Evolutionary conservation across 2,113 vertebrate genomes (phyloP).

Genomic region (Microcebus lehilahytsara): DNA sequence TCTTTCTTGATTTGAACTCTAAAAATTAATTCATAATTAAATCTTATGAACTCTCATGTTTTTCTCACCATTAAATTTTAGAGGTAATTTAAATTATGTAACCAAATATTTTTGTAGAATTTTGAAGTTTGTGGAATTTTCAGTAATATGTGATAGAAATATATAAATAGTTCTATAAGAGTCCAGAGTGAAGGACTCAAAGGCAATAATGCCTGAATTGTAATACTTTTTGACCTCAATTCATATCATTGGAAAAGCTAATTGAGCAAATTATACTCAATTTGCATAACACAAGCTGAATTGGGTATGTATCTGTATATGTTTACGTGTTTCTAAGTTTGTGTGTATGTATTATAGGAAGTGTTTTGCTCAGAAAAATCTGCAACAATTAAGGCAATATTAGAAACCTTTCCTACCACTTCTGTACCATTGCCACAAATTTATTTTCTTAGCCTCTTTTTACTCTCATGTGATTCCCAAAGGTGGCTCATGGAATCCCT

Average conservation of each 20-base stretch:
- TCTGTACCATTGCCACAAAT: not conserved
- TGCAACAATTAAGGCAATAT: not conserved
- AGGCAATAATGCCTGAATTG: not conserved
- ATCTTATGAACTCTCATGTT: not conserved
- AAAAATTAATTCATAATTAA: constrained; percentile 13
- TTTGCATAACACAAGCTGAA: not conserved
- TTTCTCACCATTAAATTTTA: constrained; percentile 48
- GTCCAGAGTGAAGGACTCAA: not conserved
- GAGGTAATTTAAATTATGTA: constrained; percentile 2
- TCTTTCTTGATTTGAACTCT: constrained; percentile 49
- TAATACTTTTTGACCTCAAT: not conserved
- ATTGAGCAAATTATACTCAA: not conserved
- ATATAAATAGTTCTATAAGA: not conserved
- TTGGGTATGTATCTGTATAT: not conserved
- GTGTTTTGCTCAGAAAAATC: not conserved
- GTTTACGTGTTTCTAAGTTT: not conserved
- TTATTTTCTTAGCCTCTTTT: not conserved
- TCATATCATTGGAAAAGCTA: constrained; percentile 1
- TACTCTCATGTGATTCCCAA: not conserved
- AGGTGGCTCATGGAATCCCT: not conserved
- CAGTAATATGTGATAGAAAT: not conserved
- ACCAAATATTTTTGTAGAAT: constrained; percentile 44
- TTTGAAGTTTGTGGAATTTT: constrained; percentile 6
- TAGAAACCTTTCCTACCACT: not conserved
- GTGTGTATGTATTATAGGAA: not conserved